These are phyloP conservation scores for Halocaridina rubra DNA, from an alignment of 2,888 invertebrate genomes.

Conservation along the genomic window DNA sequence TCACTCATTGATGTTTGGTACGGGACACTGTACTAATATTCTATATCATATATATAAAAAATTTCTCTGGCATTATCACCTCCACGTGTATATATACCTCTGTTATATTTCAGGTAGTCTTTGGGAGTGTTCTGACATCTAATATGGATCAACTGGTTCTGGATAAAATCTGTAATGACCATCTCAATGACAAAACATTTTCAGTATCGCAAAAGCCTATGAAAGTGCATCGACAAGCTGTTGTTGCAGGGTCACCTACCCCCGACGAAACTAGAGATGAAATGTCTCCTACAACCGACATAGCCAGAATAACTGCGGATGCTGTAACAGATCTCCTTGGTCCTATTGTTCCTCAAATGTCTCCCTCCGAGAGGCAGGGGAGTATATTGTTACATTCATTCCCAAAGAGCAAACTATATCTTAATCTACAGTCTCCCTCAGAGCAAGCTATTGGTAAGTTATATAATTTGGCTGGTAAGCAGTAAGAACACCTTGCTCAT, in stretches of 20 bases:
- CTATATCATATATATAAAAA: too few species aligned
- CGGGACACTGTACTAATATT: too few species aligned
- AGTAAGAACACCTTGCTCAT: too few species aligned
- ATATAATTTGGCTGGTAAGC: too few species aligned
- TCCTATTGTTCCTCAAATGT: background rate
- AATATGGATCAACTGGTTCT: slow-evolving; percentile 23
- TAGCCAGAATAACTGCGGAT: background rate
- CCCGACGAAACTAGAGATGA: background rate
- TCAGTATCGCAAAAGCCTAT: background rate
- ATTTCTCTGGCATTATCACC: too few species aligned
- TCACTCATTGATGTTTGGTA: too few species aligned
- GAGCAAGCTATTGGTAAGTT: slow-evolving; percentile 20
- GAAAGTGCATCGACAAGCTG: background rate
- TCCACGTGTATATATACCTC: too few species aligned
- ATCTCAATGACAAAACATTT: slow-evolving; percentile 16
- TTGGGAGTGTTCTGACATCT: slow-evolving; percentile 26
- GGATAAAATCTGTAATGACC: slow-evolving; percentile 24
- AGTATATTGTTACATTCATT: slow-evolving; percentile 29
- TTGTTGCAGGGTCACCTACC: background rate
- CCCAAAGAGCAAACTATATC: background rate
- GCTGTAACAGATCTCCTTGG: background rate
- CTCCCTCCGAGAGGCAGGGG: background rate
- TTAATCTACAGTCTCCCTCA: slow-evolving; percentile 1
- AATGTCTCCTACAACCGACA: background rate
- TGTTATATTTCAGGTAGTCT: slow-evolving; percentile 18